These are phyloP conservation scores for Rhincodon typus DNA, from an alignment of 2,797 vertebrate species.

Conservation along the genomic window DNA sequence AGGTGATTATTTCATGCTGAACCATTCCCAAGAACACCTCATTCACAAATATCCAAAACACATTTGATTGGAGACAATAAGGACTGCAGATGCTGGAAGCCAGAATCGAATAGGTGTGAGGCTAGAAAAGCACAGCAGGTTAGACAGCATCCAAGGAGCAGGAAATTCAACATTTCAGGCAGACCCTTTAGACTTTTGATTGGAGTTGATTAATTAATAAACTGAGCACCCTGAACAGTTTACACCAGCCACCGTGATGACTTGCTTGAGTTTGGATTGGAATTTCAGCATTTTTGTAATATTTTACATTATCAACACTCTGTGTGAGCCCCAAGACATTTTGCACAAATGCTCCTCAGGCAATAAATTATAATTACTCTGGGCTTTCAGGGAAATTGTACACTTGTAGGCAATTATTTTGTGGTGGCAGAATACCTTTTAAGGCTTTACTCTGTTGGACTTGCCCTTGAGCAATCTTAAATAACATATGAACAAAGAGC, in stretches of 20 bases:
- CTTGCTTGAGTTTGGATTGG: not conserved
- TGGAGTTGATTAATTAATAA: not conserved
- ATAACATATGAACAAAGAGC: not conserved
- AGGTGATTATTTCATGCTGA: not conserved
- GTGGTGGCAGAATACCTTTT: not conserved
- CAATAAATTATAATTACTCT: slow-evolving; percentile 8
- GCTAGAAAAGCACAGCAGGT: too few species aligned
- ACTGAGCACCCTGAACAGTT: not conserved
- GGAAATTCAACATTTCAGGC: too few species aligned
- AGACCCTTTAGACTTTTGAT: too few species aligned
- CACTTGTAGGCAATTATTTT: not conserved
- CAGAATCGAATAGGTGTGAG: too few species aligned
- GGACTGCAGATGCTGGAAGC: too few species aligned
- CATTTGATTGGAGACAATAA: not conserved
- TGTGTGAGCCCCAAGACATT: not conserved
- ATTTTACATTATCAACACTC: not conserved
- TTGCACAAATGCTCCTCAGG: slow-evolving; percentile 10
- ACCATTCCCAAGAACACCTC: not conserved
- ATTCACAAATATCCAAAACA: not conserved
- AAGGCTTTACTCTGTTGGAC: not conserved
- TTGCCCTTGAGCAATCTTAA: slow-evolving; percentile 6
- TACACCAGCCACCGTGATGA: slow-evolving; percentile 18
- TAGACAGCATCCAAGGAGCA: too few species aligned
- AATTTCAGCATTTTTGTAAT: not conserved
- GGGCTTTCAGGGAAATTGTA: slow-evolving; percentile 21